A percentile compares a stretch with the other conserved stretches of the same genome.
These are phyloP conservation scores for Enteromius trimaculatus DNA, from an alignment of 2,797 vertebrate genomes.

Conservation along the genomic window DNA sequence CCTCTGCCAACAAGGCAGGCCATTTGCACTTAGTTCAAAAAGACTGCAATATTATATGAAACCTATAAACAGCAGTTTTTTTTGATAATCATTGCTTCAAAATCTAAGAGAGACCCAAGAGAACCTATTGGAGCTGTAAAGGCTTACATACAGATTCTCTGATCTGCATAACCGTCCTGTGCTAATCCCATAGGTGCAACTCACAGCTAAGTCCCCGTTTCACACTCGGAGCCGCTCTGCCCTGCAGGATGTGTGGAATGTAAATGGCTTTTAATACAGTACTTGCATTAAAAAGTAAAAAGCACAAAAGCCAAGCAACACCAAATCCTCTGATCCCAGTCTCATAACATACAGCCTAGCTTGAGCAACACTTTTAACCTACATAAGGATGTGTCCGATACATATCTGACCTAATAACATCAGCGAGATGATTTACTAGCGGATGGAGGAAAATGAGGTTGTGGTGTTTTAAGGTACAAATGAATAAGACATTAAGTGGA, in stretches of 20 bases:
- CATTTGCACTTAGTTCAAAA: no score
- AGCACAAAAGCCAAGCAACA: conserved; percentile 28
- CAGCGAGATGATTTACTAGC: conserved; percentile 21
- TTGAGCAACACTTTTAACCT: conserved; percentile 35
- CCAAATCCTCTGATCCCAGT: conserved; percentile 52
- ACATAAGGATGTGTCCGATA: background rate
- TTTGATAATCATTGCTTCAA: background rate
- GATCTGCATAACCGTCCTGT: background rate
- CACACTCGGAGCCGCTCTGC: conserved; percentile 6
- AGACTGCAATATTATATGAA: background rate
- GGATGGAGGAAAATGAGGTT: background rate
- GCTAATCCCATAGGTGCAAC: background rate
- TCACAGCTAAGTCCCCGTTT: conserved; percentile 9
- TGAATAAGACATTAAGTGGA: background rate
- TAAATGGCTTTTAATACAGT: conserved; percentile 26
- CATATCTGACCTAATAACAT: background rate
- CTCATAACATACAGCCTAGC: conserved; percentile 34
- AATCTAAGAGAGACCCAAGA: background rate
- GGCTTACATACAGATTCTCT: background rate
- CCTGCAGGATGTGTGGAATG: background rate
- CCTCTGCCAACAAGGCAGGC: no score
- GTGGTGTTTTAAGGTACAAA: conserved; percentile 5
- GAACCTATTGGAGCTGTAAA: background rate
- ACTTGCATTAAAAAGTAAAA: conserved; percentile 19
- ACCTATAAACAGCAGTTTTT: background rate